A percentile compares a stretch with the other conserved stretches of the same genome.
Conservation (phyloP, 37 sponge, comb jelly and placozoan species). For the Axinella damicornis region DNA sequence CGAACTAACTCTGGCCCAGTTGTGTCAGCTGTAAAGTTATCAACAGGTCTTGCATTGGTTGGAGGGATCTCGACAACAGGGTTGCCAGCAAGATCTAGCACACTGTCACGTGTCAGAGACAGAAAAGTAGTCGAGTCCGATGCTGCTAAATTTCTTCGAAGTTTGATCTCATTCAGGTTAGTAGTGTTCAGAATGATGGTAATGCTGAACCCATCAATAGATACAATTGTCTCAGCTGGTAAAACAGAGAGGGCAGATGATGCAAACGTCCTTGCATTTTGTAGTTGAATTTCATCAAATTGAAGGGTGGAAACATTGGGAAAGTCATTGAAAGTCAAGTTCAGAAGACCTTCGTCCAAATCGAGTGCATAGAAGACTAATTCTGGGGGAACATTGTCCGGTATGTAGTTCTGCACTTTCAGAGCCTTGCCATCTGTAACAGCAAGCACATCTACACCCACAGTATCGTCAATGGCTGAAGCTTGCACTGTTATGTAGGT, state of each 20-base stretch:
- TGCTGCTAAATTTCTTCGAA: constrained; percentile 51
- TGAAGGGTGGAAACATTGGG: constrained; percentile 74
- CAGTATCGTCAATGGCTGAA: constrained; percentile 84
- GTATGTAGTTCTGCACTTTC: constrained; percentile 54
- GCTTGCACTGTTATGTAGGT: constrained; percentile 86
- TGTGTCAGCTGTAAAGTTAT: constrained; percentile 60
- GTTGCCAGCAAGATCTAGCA: constrained; percentile 75
- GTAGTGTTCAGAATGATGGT: constrained; percentile 37
- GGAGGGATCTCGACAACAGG: constrained; percentile 31
- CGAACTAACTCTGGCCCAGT: constrained; percentile 70
- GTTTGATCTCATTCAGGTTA: constrained; percentile 87
- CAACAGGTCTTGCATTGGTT: constrained; percentile 23
- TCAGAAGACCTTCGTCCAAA: constrained; percentile 70
- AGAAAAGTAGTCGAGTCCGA: constrained; percentile 47
- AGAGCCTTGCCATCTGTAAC: constrained; percentile 90
- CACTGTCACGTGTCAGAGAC: constrained; percentile 42
- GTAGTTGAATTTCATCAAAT: constrained; percentile 59
- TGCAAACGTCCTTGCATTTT: constrained; percentile 5
- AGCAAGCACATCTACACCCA: constrained; percentile 83
- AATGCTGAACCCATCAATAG: constrained; percentile 75
- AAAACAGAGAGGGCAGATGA: constrained; percentile 36
- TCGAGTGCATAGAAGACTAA: constrained; percentile 67
- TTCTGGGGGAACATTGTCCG: constrained; percentile 65
- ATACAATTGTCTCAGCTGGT: constrained; percentile 39
- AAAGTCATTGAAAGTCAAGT: constrained; percentile 83